Conservation (phyloP, 2,113 vertebrate species). For the Sus scrofa region T2T-Sscrofa CM000814.6:95358501-95359000, state of each 20-base stretch:
- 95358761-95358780: neutral
- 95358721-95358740: neutral
- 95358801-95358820: neutral
- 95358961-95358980: neutral
- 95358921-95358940: neutral
- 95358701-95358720: neutral
- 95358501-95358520: neutral
- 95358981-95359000: neutral
- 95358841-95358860: neutral
- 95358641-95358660: neutral
- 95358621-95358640: neutral
- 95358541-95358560: neutral
- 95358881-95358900: neutral
- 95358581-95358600: neutral
- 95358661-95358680: neutral
- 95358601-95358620: neutral
- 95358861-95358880: neutral
- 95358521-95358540: neutral
- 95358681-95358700: neutral
- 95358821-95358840: neutral
- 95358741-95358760: neutral
- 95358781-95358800: neutral
- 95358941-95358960: neutral
- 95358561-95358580: neutral
- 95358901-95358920: neutral